Evolutionary conservation across 2,797 vertebrate species (phyloP), one percentile per base, ranked within the genome.

Genomic region (Carapus acus): DNA sequence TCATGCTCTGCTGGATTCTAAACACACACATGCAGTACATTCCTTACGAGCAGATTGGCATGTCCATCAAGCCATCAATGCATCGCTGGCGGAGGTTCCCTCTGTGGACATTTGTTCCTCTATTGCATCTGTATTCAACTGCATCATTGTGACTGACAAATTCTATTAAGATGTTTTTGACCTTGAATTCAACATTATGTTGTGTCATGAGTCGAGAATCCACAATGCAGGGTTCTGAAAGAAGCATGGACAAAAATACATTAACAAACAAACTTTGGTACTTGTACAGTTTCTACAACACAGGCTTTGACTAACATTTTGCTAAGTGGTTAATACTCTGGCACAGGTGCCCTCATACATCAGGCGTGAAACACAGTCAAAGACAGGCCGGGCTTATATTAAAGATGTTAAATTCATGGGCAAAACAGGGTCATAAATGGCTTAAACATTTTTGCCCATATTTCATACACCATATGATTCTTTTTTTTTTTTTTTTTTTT

Each of bases 201-300:
- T 15, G 0, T 2, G 5, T n/a, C 68, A 76, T 62, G 2, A 19
- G 12, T 1, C 52, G 15, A 12, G 3, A 0, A 9, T 14, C 48
- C n/a, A 80, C 24, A n/a, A 36, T 62, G 62, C 80, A 85, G 21
- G 77, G 70, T 49, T 19, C 83, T 86, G 62, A 18, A 62, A 62
- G 40, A 70, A 43, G 75, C 0, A 62, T 46, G 5, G 17, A 27
- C 2, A 43, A 40, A 24, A 56, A 33, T 39, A 31, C 19, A 41
- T 13, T 20, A 2, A 43, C n/a, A 14, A 14, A 14, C 8, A 19
- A 15, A 20, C n/a, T n/a, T 23, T 23, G 17, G 21, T 19, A 2
- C 41, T n/a, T n/a, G n/a, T n/a, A n/a, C n/a, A 43, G 2, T 5
- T 33, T 33, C 11, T 3, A 6, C 3, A 12, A 6, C 27, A 29